Evolutionary conservation across 1,140 invertebrate genomes (phyloP), one percentile per base, ranked within the genome.

Genomic region (Heliconius hermathena): DNA sequence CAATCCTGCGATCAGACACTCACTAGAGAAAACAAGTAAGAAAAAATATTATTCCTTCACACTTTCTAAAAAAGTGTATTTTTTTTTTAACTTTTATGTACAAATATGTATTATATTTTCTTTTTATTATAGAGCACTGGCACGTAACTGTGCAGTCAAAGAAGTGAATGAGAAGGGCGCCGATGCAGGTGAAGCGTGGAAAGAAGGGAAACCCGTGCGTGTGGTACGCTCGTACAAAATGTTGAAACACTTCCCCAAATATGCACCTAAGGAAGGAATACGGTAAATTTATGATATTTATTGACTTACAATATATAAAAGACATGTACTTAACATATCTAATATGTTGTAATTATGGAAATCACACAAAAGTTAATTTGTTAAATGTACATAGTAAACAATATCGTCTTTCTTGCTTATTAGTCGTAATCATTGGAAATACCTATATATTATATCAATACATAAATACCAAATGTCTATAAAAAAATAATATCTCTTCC

Each of bases 1-100:
- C 98, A 98, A 88, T 97, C 97, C 79, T 97, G 96, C 91, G 97
- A 98, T 89, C 98, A 98, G 87, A 96, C 94, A 38, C 95, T 98
- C 8, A 98, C 97, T 1, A 94, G 97, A 77, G 96, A 97, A 94
- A 98, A 98, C 91, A 97, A 95, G 97, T 97, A 85, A 94, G 86
- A 83, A 20, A 20, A 8, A 52, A 52, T 52, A 20, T 52, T 52
- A 20, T 52, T 71, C 8, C 20, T 71, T 36, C 29, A 36, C 1
- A 13, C 6, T 71, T 29, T 36, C 2, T 33, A 33, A 52, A 5
- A 20, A 52, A 52, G 18, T 71, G 18, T 36, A 71, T 26, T 16
- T 71, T 33, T 71, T 20, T 33, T 20, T 5, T 18, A 8, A 36
- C 2, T 29, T 36, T 8, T 36, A 36, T 41, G 13, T 41, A 41